A percentile compares a stretch with the other conserved stretches of the same genome.
phyloP scores from a whole-genome alignment of 2,888 invertebrate species.

The Nymphalis polychloros region DNA sequence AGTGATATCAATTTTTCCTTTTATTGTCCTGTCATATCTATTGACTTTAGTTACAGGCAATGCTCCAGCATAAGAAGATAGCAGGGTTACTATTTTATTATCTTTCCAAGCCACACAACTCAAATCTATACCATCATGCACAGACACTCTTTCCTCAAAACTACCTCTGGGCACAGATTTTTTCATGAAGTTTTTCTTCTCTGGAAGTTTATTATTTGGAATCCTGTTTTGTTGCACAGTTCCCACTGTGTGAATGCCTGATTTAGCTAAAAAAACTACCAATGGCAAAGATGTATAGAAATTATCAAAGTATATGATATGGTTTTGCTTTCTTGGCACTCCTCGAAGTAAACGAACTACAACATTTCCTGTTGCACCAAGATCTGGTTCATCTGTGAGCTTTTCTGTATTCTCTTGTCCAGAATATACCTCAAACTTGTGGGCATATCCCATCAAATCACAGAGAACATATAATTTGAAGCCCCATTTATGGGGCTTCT shows the following conservation, averaged over 20 bases:
- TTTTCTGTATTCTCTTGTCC: no score
- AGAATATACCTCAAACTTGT: conserved; percentile 52
- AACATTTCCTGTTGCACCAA: conserved; percentile 35
- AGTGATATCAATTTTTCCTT: conserved; percentile 49
- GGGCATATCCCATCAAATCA: conserved; percentile 22
- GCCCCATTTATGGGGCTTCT: conserved; percentile 41
- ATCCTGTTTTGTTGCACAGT: no score
- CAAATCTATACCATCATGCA: conserved; percentile 49
- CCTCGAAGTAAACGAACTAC: conserved; percentile 40
- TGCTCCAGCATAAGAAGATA: conserved; percentile 42
- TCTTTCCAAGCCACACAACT: conserved; percentile 52
- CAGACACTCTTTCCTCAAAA: conserved; percentile 51
- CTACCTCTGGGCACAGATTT: conserved; percentile 51
- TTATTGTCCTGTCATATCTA: conserved; percentile 46
- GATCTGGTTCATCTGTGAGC: conserved; percentile 42
- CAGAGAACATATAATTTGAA: conserved; percentile 38
- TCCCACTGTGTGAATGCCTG: no score
- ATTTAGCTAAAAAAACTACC: no score
- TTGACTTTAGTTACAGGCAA: no score
- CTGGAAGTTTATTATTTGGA: no score
- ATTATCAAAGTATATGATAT: conserved; percentile 48
- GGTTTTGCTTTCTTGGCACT: conserved; percentile 45
- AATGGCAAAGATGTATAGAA: conserved; percentile 48
- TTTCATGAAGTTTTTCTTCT: no score
- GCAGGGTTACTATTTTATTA: conserved; percentile 50